Evolutionary conservation across 2,797 vertebrate genomes (phyloP).

Genomic region (Rhinogobio ventralis): DNA sequence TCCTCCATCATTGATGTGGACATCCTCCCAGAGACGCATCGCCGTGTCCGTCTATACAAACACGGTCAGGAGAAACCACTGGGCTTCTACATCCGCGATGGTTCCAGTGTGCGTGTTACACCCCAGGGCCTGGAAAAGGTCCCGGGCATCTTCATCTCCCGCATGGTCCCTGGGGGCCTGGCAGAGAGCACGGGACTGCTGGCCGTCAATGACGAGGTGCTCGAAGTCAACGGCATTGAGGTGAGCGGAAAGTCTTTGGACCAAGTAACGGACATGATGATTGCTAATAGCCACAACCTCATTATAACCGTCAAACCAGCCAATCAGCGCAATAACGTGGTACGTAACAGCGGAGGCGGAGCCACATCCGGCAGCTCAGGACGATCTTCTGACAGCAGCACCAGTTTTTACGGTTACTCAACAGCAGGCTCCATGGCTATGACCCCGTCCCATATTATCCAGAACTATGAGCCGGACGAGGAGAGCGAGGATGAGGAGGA

Average conservation of each 20-base stretch:
- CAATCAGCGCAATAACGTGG: conserved; percentile 95
- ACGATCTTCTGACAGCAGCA: conserved; percentile 91
- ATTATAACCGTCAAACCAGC: conserved; percentile 96
- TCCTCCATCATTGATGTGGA: conserved; percentile 98
- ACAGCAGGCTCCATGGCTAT: conserved; percentile 50
- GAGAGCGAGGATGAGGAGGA: conserved; percentile 91
- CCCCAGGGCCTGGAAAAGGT: conserved; percentile 94
- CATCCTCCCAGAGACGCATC: conserved; percentile 94
- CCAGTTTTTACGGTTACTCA: conserved; percentile 81
- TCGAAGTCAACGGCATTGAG: conserved; percentile 97
- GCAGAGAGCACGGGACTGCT: conserved; percentile 95
- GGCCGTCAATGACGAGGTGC: conserved; percentile 95
- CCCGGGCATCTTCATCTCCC: conserved; percentile 95
- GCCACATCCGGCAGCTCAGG: conserved; percentile 91
- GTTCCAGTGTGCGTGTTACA: conserved; percentile 93
- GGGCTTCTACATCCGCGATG: conserved; percentile 96
- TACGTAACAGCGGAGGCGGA: conserved; percentile 81
- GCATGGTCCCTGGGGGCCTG: conserved; percentile 93
- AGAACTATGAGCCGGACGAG: conserved; percentile 85
- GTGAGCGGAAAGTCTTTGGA: conserved; percentile 94
- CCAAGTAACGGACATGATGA: conserved; percentile 99
- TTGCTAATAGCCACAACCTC: conserved; percentile 97
- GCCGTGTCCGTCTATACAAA: conserved; percentile 93
- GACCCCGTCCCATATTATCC: conserved; percentile 79
- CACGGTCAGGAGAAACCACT: conserved; percentile 94